These are phyloP conservation scores for Neodontobutis hainanensis DNA, from an alignment of 2,113 vertebrate species.

Conservation along the genomic window DNA sequence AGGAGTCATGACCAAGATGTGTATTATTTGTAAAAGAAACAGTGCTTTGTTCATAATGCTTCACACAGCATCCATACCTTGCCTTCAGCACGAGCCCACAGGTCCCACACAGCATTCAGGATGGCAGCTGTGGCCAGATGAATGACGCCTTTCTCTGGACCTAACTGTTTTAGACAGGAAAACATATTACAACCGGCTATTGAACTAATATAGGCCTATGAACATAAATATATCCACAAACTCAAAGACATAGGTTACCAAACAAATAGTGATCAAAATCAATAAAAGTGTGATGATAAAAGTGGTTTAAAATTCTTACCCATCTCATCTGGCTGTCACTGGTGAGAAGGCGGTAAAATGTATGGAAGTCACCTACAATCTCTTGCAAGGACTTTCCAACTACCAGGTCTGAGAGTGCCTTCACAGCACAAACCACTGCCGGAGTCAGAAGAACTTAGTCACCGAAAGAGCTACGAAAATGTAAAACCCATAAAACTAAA, in stretches of 20 bases:
- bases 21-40: background rate
- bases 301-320: slow-evolving; percentile 58
- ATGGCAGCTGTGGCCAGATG: slow-evolving; percentile 79
- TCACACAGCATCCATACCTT: slow-evolving; percentile 68
- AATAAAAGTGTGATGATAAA: too few species aligned
- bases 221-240: too few species aligned
- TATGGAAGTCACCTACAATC: slow-evolving; percentile 80
- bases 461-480: too few species aligned
- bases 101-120: slow-evolving; percentile 85
- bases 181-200: too few species aligned
- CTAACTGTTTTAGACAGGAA: slow-evolving; percentile 60
- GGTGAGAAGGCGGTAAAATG: slow-evolving; percentile 81
- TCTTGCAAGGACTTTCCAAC: slow-evolving; percentile 78
- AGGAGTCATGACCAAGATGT: slow-evolving; percentile 18
- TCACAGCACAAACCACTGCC: slow-evolving; percentile 79
- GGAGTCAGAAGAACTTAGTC: background rate
- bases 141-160: slow-evolving; percentile 82
- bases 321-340: slow-evolving; percentile 84
- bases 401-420: slow-evolving; percentile 73
- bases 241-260: too few species aligned
- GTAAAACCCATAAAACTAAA: too few species aligned
- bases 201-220: too few species aligned
- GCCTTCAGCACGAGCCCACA: slow-evolving; percentile 81
- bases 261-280: too few species aligned
- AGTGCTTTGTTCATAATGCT: background rate